Percentiles rank a stretch among this genome's conserved stretches.
Conservation (phyloP, 1,140 invertebrate species). For the Limonius californicus region DNA sequence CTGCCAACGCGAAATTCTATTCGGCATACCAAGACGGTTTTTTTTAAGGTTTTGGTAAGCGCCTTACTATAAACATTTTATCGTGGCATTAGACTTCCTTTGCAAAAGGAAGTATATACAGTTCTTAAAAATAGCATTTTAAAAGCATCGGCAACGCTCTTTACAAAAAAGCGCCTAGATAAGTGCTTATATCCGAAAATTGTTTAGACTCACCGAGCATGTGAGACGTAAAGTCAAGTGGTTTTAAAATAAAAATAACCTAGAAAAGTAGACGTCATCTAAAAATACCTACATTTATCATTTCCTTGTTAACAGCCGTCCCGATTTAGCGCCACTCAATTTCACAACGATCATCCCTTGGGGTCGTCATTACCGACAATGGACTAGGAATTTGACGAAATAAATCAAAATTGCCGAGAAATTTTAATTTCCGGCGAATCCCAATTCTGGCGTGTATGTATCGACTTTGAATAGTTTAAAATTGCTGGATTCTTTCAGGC, state of each 20-base stretch:
- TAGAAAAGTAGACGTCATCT: constrained; percentile 4
- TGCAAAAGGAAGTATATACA: not conserved
- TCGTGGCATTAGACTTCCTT: not conserved
- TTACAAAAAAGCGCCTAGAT: not conserved
- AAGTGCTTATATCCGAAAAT: constrained; percentile 14
- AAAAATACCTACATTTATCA: constrained; percentile 12
- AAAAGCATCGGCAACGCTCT: not conserved
- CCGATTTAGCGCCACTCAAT: constrained; percentile 12
- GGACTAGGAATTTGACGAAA: not conserved
- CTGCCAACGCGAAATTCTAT: too few relatives aligned
- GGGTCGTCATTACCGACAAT: not conserved
- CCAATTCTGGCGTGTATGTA: not conserved
- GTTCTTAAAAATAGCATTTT: constrained; percentile 5
- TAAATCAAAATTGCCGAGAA: not conserved
- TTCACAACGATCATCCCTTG: not conserved
- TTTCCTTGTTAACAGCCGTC: not conserved
- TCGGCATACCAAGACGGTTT: too few relatives aligned
- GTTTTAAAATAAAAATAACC: constrained; percentile 12
- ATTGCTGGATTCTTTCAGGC: not conserved
- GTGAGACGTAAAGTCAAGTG: constrained; percentile 9
- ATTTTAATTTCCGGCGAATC: constrained; percentile 8
- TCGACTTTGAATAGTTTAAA: constrained; percentile 8
- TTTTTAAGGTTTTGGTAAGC: too few relatives aligned
- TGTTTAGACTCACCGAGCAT: constrained; percentile 5
- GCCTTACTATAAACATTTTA: too few relatives aligned